A percentile compares a stretch with the other conserved stretches of the same genome.
Evolutionary conservation across 2,888 invertebrate genomes (phyloP).

Genomic region (Galeruca laticollis): DNA sequence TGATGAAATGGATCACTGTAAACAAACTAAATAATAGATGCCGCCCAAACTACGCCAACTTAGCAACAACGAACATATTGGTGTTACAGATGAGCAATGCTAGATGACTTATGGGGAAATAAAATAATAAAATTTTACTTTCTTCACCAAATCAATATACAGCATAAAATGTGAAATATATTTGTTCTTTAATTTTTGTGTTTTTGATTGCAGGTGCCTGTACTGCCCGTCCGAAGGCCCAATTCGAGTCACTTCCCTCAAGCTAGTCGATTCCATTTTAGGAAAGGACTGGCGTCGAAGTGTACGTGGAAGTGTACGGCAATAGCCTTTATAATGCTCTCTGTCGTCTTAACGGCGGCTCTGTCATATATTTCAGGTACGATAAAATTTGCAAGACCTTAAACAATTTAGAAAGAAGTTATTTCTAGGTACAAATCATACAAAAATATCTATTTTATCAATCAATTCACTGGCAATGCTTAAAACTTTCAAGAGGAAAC

Average conservation of each 20-base stretch:
- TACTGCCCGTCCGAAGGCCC: constrained; percentile 78
- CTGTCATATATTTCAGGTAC: constrained; percentile 90
- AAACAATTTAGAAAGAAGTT: neutral
- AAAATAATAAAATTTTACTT: too few relatives aligned
- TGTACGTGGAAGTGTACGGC: constrained; percentile 96
- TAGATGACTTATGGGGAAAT: too few relatives aligned
- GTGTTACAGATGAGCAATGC: too few relatives aligned
- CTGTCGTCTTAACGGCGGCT: constrained; percentile 84
- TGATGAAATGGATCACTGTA: too few relatives aligned
- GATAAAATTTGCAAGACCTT: constrained; percentile 43
- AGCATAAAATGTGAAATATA: too few relatives aligned
- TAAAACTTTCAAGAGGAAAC: too few relatives aligned
- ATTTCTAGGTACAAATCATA: neutral
- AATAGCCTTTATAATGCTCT: constrained; percentile 86
- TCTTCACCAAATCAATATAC: too few relatives aligned
- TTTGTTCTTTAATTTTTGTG: neutral
- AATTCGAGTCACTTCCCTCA: constrained; percentile 81
- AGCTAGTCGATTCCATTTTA: constrained; percentile 85
- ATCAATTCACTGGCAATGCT: neutral
- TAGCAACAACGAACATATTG: too few relatives aligned
- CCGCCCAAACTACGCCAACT: too few relatives aligned
- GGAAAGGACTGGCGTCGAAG: constrained; percentile 85
- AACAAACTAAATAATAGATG: too few relatives aligned
- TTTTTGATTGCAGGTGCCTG: constrained; percentile 70
- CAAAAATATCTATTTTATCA: neutral